A percentile compares a stretch with the other conserved stretches of the same genome.
phyloP scores from a whole-genome alignment of 2,113 vertebrate genomes.

The Stigmatopora nigra region DNA sequence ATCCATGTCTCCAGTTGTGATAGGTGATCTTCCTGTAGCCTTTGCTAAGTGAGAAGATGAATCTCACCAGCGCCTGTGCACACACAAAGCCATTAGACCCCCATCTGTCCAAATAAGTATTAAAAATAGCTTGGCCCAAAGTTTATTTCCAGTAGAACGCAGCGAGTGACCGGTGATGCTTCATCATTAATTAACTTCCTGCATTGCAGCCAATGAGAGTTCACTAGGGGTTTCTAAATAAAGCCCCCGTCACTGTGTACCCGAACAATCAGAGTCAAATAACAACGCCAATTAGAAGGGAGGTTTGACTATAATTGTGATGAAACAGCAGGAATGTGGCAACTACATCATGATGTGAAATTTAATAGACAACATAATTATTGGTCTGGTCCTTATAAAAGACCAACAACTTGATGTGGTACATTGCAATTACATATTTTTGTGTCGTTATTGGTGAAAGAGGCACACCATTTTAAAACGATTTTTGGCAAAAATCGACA shows the following conservation, averaged over 20 bases:
- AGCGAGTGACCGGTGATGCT: not conserved
- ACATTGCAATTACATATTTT: not conserved
- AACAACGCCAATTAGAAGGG: not conserved
- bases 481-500: no score
- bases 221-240: not conserved
- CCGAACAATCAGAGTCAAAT: not conserved
- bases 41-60: slow-evolving; percentile 73
- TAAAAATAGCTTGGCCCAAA: not conserved
- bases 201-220: not conserved
- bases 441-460: not conserved
- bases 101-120: not conserved
- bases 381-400: not conserved
- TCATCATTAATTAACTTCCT: not conserved
- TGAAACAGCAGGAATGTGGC: no score
- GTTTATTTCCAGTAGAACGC: not conserved
- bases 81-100: not conserved
- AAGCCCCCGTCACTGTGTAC: not conserved
- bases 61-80: slow-evolving; percentile 66
- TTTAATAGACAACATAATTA: not conserved
- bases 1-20: slow-evolving; percentile 79
- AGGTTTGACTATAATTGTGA: not conserved
- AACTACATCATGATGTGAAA: not conserved
- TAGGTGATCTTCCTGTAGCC: slow-evolving; percentile 76
- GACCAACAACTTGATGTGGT: not conserved
- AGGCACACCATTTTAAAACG: no score